Percentiles rank a stretch among this genome's conserved stretches.
phyloP scores from a whole-genome alignment of 1,140 invertebrate species.

The Oryctes rhinoceros region DNA sequence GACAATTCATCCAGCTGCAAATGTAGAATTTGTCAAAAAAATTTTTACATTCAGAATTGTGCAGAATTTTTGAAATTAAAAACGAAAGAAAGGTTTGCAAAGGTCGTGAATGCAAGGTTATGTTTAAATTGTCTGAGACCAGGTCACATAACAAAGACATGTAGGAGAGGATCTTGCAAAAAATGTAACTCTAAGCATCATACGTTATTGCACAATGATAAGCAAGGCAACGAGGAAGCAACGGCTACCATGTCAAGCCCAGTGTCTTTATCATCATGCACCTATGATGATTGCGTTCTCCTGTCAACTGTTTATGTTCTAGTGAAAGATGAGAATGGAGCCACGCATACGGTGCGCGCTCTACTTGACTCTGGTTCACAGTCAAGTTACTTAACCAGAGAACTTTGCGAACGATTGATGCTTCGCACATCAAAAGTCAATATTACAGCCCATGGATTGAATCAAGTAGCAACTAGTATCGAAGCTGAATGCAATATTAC shows the following conservation, averaged over 20 bases:
- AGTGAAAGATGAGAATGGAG: no score
- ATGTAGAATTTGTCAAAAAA: not conserved
- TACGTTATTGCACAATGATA: conserved; percentile 26
- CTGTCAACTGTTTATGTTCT: conserved; percentile 19
- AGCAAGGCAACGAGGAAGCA: not conserved
- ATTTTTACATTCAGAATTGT: conserved; percentile 35
- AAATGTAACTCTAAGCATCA: conserved; percentile 31
- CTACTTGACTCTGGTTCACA: no score
- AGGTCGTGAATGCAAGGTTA: conserved; percentile 19
- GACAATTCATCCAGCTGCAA: not conserved
- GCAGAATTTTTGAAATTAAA: conserved; percentile 39
- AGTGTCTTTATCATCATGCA: no score
- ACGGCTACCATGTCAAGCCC: not conserved
- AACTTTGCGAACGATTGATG: not conserved
- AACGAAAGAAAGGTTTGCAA: not conserved
- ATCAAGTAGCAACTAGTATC: no score
- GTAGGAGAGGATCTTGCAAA: conserved; percentile 8
- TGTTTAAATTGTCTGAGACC: conserved; percentile 34
- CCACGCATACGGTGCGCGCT: no score
- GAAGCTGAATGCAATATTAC: not conserved
- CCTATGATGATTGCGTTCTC: conserved; percentile 18
- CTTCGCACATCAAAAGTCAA: conserved; percentile 20
- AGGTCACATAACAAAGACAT: conserved; percentile 21
- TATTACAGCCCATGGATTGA: not conserved
- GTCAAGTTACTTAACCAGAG: conserved; percentile 2